These are phyloP conservation scores for Pogonus chalceus DNA, from an alignment of 1,140 invertebrate species.

Conservation along the genomic window DNA sequence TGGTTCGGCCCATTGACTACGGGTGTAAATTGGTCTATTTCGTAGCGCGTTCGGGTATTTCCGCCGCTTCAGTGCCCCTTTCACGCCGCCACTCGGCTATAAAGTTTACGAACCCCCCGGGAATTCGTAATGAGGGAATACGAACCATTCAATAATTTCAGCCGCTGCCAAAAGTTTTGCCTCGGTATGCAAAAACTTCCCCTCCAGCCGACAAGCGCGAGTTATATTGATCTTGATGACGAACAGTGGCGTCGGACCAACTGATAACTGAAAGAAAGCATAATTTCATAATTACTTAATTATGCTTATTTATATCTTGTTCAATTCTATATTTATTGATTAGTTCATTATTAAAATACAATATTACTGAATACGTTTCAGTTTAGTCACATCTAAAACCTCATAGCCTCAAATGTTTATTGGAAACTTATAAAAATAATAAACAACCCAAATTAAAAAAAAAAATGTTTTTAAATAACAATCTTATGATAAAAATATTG, in stretches of 20 bases:
- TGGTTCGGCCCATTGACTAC: background rate
- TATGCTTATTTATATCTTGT: too few relatives aligned
- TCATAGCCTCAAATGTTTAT: too few relatives aligned
- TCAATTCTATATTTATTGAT: too few relatives aligned
- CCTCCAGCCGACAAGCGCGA: background rate
- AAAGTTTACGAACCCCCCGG: conserved; percentile 20
- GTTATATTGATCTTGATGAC: conserved; percentile 10
- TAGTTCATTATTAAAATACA: background rate
- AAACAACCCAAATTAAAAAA: too few relatives aligned
- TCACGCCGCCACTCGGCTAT: conserved; percentile 7
- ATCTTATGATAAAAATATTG: too few relatives aligned
- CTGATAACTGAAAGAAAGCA: too few relatives aligned
- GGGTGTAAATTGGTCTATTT: conserved; percentile 19
- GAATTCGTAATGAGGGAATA: conserved; percentile 22
- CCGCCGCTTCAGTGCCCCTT: background rate
- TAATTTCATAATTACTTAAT: too few relatives aligned
- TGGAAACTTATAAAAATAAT: too few relatives aligned
- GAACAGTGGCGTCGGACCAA: conserved; percentile 9
- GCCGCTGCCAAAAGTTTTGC: conserved; percentile 21
- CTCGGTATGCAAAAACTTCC: conserved; percentile 21
- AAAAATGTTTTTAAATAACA: too few relatives aligned
- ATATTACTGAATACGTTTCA: background rate
- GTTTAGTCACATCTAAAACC: too few relatives aligned
- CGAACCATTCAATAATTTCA: conserved; percentile 22
- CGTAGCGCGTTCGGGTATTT: conserved; percentile 11